Base-by-base conservation (phyloP, 2,113 vertebrate species). In the Corythaixoides concolor region DNA sequence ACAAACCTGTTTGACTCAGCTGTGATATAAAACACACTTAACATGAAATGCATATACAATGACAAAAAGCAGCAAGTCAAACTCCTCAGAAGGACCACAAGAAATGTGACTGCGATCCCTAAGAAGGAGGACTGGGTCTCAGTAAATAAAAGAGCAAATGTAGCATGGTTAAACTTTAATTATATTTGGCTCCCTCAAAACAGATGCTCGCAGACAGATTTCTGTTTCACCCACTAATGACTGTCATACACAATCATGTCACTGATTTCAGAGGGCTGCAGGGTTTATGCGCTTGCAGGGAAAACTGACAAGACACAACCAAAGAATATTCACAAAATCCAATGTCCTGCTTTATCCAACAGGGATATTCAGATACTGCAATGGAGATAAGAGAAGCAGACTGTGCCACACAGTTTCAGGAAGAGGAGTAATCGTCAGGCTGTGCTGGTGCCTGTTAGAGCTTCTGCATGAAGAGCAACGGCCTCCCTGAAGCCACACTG, bases 211-310 rank as follows among this genome's bases (percentile, higher is more conserved):
- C 81, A 94, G 97, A 94, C 91, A 97, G 95, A 83, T 93, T 97
- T 93, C 84, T 89, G 60, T 97, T 96, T 96, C 94, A 90, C 58
- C 89, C 94, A 94, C 95, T 97, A 96, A 97, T 92, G 91, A 92
- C 96, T 96, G 96, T 96, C 96, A 95, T 67, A 79, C 53, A 64
- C 77, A 94, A 97, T 97, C 95, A 97, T 12, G 94, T 97, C 97
- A 97, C 78, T 26, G 84, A 81, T 96, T 97, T 79, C 94, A 90
- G 64, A 96, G 90, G 62, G 84, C 95, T 95, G 90, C 82, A 74
- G 93, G 88, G 77, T 85, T 93, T 94, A 78, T 80, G 67, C 0
- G 23, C 88, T 95, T 33, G 15, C 67, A 94, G 94, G 82, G 89
- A 96, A 89, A 95, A 81, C 76, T 63, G 30, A 88, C 85, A 82